Evolutionary conservation across 2,888 invertebrate genomes (phyloP).

Genomic region (Xylota sylvarum): DNA sequence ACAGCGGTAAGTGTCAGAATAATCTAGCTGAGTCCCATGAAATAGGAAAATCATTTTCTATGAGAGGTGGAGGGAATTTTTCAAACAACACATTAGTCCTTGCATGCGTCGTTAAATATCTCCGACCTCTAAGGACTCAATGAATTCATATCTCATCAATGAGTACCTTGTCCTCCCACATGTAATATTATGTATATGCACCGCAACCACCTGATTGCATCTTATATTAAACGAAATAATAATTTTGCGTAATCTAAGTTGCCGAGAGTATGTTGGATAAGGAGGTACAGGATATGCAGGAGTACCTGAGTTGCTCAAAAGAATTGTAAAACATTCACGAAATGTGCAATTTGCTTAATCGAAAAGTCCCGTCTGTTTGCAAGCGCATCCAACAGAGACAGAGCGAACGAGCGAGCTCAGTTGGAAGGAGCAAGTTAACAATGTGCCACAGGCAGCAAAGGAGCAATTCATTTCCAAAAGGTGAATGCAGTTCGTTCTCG

Average conservation of each 20-base stretch:
- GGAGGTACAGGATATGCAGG: background rate
- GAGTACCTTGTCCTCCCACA: no score
- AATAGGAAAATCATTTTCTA: background rate
- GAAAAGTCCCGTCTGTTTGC: conserved; percentile 62
- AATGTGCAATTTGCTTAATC: conserved; percentile 69
- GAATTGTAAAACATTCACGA: conserved; percentile 52
- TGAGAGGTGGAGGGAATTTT: background rate
- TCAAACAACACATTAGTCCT: no score
- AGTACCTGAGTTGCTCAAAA: conserved; percentile 10
- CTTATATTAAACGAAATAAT: background rate
- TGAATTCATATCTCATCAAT: no score
- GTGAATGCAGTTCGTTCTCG: conserved; percentile 48
- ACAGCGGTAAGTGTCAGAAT: conserved; percentile 21
- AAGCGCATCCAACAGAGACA: conserved; percentile 15
- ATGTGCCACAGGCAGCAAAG: conserved; percentile 54
- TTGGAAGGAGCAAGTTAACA: conserved; percentile 38
- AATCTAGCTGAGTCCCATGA: background rate
- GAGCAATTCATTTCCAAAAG: conserved; percentile 61
- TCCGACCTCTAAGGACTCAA: no score
- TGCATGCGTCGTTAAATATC: no score
- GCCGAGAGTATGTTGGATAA: background rate
- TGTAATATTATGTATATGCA: background rate
- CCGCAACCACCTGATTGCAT: background rate
- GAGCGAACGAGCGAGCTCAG: background rate
- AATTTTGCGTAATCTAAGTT: conserved; percentile 16